A percentile compares a stretch with the other conserved stretches of the same genome.
phyloP scores from a whole-genome alignment of 2,113 vertebrate genomes.

The Coryphaenoides rupestris region DNA sequence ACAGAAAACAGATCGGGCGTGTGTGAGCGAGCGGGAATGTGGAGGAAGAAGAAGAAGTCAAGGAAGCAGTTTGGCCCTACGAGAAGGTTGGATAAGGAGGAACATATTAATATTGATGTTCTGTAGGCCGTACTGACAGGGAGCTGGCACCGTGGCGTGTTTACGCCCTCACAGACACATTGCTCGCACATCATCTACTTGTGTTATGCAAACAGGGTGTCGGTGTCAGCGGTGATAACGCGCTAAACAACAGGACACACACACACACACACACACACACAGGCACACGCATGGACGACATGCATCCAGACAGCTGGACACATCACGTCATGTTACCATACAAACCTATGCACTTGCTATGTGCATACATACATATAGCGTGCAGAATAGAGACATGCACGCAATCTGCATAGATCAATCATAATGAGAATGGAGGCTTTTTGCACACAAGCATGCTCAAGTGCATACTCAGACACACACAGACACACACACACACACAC shows the following conservation, averaged over 20 bases:
- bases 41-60: background rate
- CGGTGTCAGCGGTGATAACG: constrained; percentile 22
- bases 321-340: no score
- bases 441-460: constrained; percentile 4
- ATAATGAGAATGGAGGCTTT: background rate
- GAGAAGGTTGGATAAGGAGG: constrained; percentile 21
- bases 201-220: constrained; percentile 38
- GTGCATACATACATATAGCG: no score
- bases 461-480: background rate
- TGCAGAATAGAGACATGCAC: no score
- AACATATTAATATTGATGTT: constrained; percentile 15
- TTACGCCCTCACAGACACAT: constrained; percentile 16
- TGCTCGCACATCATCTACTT: constrained; percentile 32
- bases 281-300: no score
- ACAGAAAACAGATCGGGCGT: background rate
- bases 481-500: constrained; percentile 7
- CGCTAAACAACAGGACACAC: constrained; percentile 20
- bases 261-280: background rate
- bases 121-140: constrained; percentile 1
- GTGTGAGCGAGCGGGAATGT: constrained; percentile 1
- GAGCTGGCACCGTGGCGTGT: constrained; percentile 23
- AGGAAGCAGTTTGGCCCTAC: background rate
- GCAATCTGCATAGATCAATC: background rate
- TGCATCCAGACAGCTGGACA: background rate
- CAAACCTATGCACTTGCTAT: no score